Evolutionary conservation across 2,113 vertebrate genomes (phyloP).

Genomic region (Suricata suricatta): DNA sequence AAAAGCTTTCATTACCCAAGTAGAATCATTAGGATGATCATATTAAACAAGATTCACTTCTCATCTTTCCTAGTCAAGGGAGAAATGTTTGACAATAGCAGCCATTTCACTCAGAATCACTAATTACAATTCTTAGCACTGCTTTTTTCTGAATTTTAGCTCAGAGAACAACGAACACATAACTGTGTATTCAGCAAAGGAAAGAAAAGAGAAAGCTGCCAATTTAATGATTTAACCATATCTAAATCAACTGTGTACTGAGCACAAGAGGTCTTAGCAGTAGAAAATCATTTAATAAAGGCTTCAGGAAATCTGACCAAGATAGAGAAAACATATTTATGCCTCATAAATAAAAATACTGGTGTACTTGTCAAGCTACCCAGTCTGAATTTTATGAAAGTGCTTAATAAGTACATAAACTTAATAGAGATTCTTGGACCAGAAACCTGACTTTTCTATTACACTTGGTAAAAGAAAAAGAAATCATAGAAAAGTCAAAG

Average conservation of each 20-base stretch:
- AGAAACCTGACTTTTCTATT: neutral
- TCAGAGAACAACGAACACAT: neutral
- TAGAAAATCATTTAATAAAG: neutral
- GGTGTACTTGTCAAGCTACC: neutral
- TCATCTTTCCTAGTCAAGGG: neutral
- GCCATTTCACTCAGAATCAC: neutral
- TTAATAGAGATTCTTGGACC: neutral
- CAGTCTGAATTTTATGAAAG: neutral
- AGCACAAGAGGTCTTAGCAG: neutral
- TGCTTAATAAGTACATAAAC: neutral
- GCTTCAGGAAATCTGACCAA: neutral
- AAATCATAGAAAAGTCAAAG: neutral
- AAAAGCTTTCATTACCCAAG: neutral
- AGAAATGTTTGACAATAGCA: neutral
- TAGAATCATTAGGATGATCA: neutral
- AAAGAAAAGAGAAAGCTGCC: neutral
- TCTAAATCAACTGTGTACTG: neutral
- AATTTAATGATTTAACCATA: neutral
- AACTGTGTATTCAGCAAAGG: neutral
- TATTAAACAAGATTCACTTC: neutral
- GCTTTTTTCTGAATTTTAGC: conserved; percentile 38
- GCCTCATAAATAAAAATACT: neutral
- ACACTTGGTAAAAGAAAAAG: neutral
- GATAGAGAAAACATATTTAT: neutral
- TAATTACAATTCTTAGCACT: neutral